Base-by-base conservation (phyloP, 2,113 vertebrate genomes). In the Oncorhynchus nerka region DNA sequence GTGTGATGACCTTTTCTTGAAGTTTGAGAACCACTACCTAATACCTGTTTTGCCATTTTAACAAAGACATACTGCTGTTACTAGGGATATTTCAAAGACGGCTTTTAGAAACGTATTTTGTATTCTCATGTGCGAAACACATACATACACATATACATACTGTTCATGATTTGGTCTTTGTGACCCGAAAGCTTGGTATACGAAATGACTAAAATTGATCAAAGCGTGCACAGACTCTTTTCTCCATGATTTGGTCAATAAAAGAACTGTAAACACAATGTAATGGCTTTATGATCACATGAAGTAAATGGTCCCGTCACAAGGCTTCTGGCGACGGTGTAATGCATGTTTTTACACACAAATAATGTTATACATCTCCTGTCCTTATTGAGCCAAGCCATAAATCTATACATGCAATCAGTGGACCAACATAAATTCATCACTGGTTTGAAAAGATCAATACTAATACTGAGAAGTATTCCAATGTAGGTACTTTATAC, bases 321-420 rank as follows among this genome's bases (percentile, higher is more conserved):
- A 48, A 32, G 74, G 82, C 89, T 86, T 77, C 82, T 67, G 82
- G 89, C 84, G 39, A 86, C 85, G 79, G 87, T 70, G 70, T 77
- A 85, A 83, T 85, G 70, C 80, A 80, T 91, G 90, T 91, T 92
- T 87, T 87, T 90, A 91, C 92, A 90, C 89, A 83, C 80, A 89
- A 85, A 90, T 86, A 55, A 84, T 88, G 85, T 85, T 83, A 73
- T 85, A 88, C 87, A 78, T 89, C 80, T 86, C 28, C n/a, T 69
- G 72, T 70, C 24, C 80, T 76, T 85, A 88, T 78, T 80, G 88
- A 81, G 81, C 85, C 85, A 84, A 84, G 81, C 76, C 81, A 90
- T 77, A 77, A 88, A 93, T 91, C 91, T 85, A 93, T 92, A 91
- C 74, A 71, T 22, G 73, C 84, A 87, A 89, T 88, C 89, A 88